Evolutionary conservation across 2,888 invertebrate genomes (phyloP), one percentile per base, ranked within the genome.

Genomic region (Theristus sp.): DNA sequence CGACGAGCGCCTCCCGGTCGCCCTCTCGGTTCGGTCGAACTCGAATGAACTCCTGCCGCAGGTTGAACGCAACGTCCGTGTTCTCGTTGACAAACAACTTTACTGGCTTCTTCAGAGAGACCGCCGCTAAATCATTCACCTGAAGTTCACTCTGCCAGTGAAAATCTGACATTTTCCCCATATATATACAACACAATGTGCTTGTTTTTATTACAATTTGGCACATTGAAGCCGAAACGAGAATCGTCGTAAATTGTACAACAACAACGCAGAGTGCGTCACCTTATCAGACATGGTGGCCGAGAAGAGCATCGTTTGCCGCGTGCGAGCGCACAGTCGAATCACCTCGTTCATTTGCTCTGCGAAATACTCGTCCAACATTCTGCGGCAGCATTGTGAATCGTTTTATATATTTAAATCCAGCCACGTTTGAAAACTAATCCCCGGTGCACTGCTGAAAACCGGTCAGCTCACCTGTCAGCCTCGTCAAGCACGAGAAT

Each of bases 281-380:
- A 94, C 94, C 76, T 88, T 84, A 60, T 94, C 94, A n/a, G 91
- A 91, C 94, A 98, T 96, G 22, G 98, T 98, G 46, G 98, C 98
- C 0, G 96, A 96, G 79, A 96, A 96, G 62, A 98, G 78, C 83
- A 98, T 87, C 0, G 93, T 96, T 77, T 98, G 96, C 17, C 94
- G 81, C 24, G 85, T 88, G 61, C 84, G 82, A 0, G 90, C 83
- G 75, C 96, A 96, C 68, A 90, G 85, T 25, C 84, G 83, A 58
- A 98, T 87, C 69, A 98, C 89, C 77, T 96, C 93, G 73, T 91
- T 94, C 90, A 99, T 91, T 76, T 98, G 98, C 67, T 94, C 93
- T 0, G 90, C 89, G 78, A 98, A 99, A 75, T 90, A 89, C 73
- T 96, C 94, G 75, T 99, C 96, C 65, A 98, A 76, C 91, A 98